Conservation (phyloP, 2,113 vertebrate species). For the Bubo blakistoni region DNA sequence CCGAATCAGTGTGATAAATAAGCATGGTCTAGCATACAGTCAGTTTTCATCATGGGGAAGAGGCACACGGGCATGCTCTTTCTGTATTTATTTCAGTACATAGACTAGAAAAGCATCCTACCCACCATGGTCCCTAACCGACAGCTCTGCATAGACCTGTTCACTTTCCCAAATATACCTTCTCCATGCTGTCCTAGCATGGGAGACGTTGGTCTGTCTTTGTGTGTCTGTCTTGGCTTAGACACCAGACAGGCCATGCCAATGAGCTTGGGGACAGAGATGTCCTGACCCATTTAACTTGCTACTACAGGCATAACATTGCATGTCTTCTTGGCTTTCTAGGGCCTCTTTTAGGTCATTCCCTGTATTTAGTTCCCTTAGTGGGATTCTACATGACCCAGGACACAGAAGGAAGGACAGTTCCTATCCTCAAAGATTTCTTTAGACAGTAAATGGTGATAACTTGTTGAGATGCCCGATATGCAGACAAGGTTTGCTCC, state of each 20-base stretch:
- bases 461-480: background rate
- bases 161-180: background rate
- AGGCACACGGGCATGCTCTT: background rate
- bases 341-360: background rate
- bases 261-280: background rate
- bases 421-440: background rate
- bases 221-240: background rate
- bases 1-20: background rate
- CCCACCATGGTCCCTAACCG: accelerated
- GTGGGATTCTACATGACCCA: background rate
- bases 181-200: accelerated
- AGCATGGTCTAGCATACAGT: background rate
- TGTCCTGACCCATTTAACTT: background rate
- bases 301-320: background rate
- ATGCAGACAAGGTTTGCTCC: background rate
- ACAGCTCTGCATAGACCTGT: background rate
- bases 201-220: background rate
- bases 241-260: background rate
- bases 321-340: background rate
- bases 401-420: background rate
- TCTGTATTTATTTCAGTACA: background rate
- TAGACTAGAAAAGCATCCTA: background rate
- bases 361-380: background rate
- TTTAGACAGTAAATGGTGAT: background rate
- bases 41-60: background rate